Base-by-base conservation (phyloP, 2,888 invertebrate genomes). In the Blastobasis adustella region DNA sequence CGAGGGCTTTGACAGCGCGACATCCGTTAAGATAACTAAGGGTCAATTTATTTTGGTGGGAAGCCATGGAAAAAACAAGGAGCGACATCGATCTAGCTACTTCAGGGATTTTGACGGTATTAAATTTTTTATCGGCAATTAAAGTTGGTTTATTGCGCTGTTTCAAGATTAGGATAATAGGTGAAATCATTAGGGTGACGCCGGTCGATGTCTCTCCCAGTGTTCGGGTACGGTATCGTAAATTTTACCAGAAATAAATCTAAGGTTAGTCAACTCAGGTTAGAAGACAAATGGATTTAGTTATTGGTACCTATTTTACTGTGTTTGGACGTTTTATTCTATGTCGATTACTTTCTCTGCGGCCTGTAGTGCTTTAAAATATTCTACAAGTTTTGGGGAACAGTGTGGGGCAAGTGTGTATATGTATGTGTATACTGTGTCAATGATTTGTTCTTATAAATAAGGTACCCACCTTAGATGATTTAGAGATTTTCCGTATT, bases 61-160 rank as follows among this genome's bases (percentile, higher is more conserved):
- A 52, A 49, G 51, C 53, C 61, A 54, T 63, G 62, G 75, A 81
- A 82, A 82, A 83, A 81, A 77, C 66, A 62, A 53, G 63, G 62
- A 66, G 69, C 62, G 65, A 68, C 77, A 79, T 79, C 73, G 80
- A 82, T 80, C 77, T 71, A 63, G 71, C 71, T 71, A 68, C 77
- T 69, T 67, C 70, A 63, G 63, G 67, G 68, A 71, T 76, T 71
- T 69, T 67, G 65, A 65, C 70, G 76, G 76, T 72, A 75, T 82
- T 81, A 83, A 87, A 85, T 83, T 83, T 87, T 87, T 87, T 87
- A 87, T 86, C 67, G 81, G 77, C 73, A 78, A 67, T 85, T 80
- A 87, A 86, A 79, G 70, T 68, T 63, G 67, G 71, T 84, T 86
- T 86, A 84, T 81, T 84, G 79, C 76, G 67, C 71, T 63, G 65